phyloP scores from a whole-genome alignment of 1,140 invertebrate genomes.

The Atta cephalotes region DNA sequence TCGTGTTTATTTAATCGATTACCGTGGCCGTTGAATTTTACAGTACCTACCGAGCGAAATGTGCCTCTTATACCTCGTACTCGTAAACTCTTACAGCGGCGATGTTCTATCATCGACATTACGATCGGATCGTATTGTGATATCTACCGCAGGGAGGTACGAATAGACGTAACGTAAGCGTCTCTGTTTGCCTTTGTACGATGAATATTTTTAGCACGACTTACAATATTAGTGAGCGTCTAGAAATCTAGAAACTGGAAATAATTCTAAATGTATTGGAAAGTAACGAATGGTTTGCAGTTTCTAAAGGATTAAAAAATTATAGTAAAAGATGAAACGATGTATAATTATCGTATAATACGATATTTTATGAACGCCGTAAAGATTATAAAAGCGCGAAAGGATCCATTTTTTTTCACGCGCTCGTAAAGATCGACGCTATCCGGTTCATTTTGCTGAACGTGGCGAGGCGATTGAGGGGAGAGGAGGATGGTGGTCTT shows the following conservation, averaged over 20 bases:
- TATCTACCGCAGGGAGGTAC: not conserved
- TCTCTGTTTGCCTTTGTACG: not conserved
- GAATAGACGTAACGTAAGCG: not conserved
- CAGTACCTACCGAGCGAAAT: constrained; percentile 35
- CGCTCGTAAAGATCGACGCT: constrained; percentile 51
- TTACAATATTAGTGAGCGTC: not conserved
- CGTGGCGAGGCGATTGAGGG: constrained; percentile 11
- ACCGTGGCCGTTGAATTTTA: constrained; percentile 65
- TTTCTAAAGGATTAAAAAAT: not conserved
- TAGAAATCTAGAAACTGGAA: not conserved
- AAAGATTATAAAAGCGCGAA: not conserved
- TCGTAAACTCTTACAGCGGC: constrained; percentile 18
- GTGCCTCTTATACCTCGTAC: constrained; percentile 19
- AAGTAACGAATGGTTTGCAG: not conserved
- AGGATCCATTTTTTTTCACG: constrained; percentile 28
- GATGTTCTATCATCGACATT: constrained; percentile 35
- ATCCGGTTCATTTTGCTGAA: constrained; percentile 54
- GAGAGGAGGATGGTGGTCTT: constrained; percentile 35
- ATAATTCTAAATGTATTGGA: not conserved
- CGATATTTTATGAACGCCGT: constrained; percentile 38
- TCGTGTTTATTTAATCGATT: constrained; percentile 70
- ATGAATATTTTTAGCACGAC: constrained; percentile 23
- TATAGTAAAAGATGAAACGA: not conserved
- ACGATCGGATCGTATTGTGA: not conserved
- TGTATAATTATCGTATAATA: constrained; percentile 3